Conservation (phyloP, 2,797 vertebrate genomes). For the Apogon talboti region DNA sequence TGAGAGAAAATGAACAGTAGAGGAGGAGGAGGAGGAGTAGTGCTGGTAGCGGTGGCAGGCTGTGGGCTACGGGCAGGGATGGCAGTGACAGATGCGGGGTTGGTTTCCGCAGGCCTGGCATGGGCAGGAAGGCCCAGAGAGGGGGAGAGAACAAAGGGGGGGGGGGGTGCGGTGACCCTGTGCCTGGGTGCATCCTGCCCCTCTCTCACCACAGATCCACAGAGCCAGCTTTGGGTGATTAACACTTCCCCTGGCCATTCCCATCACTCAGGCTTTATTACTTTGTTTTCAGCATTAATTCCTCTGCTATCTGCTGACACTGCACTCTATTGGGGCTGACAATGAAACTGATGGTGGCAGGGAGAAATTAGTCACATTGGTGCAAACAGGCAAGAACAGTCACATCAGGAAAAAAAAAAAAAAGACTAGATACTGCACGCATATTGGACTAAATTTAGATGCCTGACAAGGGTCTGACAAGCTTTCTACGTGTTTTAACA, state of each 20-base stretch:
- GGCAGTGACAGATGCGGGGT: slow-evolving; percentile 75
- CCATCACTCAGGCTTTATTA: slow-evolving; percentile 80
- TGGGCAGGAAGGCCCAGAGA: slow-evolving; percentile 78
- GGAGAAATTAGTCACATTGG: slow-evolving; percentile 16
- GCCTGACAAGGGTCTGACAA: too few species aligned
- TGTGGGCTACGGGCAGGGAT: slow-evolving; percentile 46
- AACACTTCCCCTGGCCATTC: slow-evolving; percentile 78
- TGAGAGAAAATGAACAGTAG: slow-evolving; percentile 20
- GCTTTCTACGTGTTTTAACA: too few species aligned
- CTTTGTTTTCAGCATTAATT: slow-evolving; percentile 81
- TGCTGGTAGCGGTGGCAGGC: slow-evolving; percentile 26
- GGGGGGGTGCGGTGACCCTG: slow-evolving; percentile 73
- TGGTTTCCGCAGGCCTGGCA: slow-evolving; percentile 81
- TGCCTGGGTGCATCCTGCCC: slow-evolving; percentile 81
- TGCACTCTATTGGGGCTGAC: slow-evolving; percentile 60
- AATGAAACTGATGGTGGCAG: slow-evolving; percentile 41
- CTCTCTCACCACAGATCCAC: slow-evolving; percentile 44
- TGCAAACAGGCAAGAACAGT: slow-evolving; percentile 1
- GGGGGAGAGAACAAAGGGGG: slow-evolving; percentile 83
- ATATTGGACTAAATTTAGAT: too few species aligned
- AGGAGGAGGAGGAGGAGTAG: slow-evolving; percentile 20
- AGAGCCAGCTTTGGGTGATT: slow-evolving; percentile 70
- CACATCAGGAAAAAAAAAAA: slow-evolving; percentile 1
- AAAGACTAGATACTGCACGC: too few species aligned
- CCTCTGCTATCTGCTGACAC: slow-evolving; percentile 75